phyloP scores from a whole-genome alignment of 2,797 vertebrate species.

The Paramormyrops hopkinsi region DNA sequence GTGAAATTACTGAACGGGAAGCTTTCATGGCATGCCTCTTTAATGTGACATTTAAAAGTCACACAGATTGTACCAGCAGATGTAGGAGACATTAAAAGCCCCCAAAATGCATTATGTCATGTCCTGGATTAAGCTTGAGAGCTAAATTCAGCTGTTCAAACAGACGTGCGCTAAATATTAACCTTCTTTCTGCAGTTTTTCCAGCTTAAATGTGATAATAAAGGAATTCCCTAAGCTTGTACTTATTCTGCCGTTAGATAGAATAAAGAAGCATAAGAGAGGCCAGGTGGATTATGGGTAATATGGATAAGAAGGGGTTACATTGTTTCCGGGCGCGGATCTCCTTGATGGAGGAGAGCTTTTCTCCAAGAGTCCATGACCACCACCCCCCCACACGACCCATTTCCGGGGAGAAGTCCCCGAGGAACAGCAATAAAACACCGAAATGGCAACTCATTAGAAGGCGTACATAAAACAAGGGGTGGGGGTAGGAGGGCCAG shows the following conservation, averaged over 20 bases:
- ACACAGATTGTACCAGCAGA: background rate
- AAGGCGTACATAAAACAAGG: background rate
- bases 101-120: conserved; percentile 7
- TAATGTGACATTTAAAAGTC: conserved; percentile 13
- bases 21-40: background rate
- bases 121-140: conserved; percentile 2
- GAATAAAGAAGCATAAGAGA: background rate
- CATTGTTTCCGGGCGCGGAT: background rate
- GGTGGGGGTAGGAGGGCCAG: background rate
- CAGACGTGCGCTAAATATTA: background rate
- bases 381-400: background rate
- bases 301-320: background rate
- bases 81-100: conserved; percentile 4
- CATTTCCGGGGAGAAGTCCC: background rate
- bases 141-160: background rate
- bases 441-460: conserved; percentile 1
- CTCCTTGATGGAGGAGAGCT: background rate
- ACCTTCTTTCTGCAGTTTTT: background rate
- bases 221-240: background rate
- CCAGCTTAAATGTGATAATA: background rate
- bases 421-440: background rate
- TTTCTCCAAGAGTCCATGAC: background rate
- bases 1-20: background rate
- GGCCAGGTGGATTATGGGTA: background rate
- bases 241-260: background rate